phyloP scores from a whole-genome alignment of 2,888 invertebrate species.

The Lepidocyrtoides sp. region DNA sequence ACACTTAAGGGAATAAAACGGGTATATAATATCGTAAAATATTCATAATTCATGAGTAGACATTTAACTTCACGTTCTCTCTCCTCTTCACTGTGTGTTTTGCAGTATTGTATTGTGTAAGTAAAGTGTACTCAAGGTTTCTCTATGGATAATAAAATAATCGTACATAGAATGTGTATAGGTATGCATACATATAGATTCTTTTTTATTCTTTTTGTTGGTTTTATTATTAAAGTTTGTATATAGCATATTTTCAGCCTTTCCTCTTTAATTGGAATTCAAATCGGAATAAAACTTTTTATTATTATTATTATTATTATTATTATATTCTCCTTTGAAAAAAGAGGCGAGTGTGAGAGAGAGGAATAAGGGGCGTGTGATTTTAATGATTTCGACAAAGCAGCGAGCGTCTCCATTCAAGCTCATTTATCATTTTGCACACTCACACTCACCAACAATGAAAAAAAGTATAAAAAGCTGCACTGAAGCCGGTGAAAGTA shows the following conservation, averaged over 20 bases:
- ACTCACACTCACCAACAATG: background rate
- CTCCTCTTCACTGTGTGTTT: background rate
- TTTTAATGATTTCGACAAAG: constrained; percentile 48
- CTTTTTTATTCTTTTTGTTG: constrained; percentile 37
- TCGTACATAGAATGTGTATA: background rate
- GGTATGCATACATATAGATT: background rate
- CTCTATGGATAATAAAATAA: background rate
- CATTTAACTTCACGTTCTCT: constrained; percentile 16
- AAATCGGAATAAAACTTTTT: constrained; percentile 15
- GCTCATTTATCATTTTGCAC: constrained; percentile 40
- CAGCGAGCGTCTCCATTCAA: constrained; percentile 22
- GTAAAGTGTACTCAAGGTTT: background rate
- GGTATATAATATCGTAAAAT: constrained; percentile 38
- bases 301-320: too few species aligned
- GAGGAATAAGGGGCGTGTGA: constrained; percentile 10
- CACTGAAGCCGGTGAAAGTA: constrained; percentile 36
- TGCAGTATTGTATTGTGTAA: background rate
- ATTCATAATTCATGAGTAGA: constrained; percentile 55
- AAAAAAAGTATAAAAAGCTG: constrained; percentile 5
- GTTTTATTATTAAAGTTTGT: constrained; percentile 35
- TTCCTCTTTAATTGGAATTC: constrained; percentile 38
- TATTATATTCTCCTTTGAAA: background rate
- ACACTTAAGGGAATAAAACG: constrained; percentile 46
- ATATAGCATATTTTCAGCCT: background rate
- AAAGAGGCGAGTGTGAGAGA: background rate